Base-by-base conservation (phyloP, 2,888 invertebrate species). In the Adelphocoris suturalis region DNA sequence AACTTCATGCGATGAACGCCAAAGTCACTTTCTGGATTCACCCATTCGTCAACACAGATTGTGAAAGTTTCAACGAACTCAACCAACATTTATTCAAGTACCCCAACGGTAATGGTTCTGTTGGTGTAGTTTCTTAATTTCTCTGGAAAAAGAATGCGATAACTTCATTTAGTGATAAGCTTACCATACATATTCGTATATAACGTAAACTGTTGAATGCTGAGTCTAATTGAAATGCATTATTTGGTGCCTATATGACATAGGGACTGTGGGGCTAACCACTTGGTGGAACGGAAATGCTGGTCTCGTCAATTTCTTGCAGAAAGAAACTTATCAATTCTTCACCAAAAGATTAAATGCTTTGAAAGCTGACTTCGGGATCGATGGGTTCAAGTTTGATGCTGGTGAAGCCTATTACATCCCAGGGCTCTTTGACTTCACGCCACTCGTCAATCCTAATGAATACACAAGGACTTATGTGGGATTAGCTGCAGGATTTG, bases 1-100 rank as follows among this genome's bases (percentile, higher is more conserved):
- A 91, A 12, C 84, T 92, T n/a, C 96, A 96, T 92, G 92, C 93
- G 0, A 93, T 95, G 90, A 96, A 96, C 0, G 97, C 97, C 93
- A 95, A 96, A 46, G 96, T 97, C 0, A 96, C 97, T 0, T 94
- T 97, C 7, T 98, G 98, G 97, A 95, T 96, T 84, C 97, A 97
- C 94, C 98, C 98, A 0, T 98, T 98, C 93, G 96, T 97, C 27
- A 97, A 97, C 92, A 94, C 95, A 91, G 95, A 95, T 88, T 97
- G 97, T 92, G 94, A 94, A 23, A 0, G 94, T 95, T 0, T 95
- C 95, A 92, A 96, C 95, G 91, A 93, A 94, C 0, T 93, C 0
- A 95, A 95, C 89, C 95, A 95, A 93, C 96, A 94, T 93, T 94
- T 94, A 86, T 94, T 95, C 0, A 93, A 93, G 90, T 94, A 93